Conservation (phyloP, 2,113 vertebrate species). For the Ondatra zibethicus region DNA sequence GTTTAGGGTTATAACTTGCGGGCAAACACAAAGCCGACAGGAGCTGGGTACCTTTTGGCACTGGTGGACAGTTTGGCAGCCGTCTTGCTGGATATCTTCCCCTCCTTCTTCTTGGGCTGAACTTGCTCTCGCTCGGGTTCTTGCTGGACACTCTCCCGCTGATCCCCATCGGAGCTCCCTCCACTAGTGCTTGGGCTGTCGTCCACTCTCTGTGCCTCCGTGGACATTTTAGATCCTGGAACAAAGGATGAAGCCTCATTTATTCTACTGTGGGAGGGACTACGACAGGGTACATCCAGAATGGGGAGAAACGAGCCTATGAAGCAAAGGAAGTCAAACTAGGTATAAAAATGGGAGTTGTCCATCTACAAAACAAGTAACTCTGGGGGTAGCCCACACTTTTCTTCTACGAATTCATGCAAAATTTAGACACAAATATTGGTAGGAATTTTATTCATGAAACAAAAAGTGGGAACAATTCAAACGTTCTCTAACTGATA, state of each 20-base stretch:
- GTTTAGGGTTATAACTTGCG: neutral
- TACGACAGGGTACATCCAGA: neutral
- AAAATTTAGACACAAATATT: slow-evolving; percentile 25
- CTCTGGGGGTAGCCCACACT: slow-evolving; percentile 4
- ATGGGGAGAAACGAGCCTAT: neutral
- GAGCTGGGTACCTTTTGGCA: slow-evolving; percentile 94
- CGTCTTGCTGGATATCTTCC: slow-evolving; percentile 99
- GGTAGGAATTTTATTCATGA: slow-evolving; percentile 27
- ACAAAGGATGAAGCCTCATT: slow-evolving; percentile 65
- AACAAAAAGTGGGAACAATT: neutral
- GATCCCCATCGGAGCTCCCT: slow-evolving; percentile 98
- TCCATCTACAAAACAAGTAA: slow-evolving; percentile 34
- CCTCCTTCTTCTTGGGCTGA: slow-evolving; percentile 99
- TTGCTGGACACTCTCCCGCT: slow-evolving; percentile 93
- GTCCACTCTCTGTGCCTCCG: slow-evolving; percentile 97
- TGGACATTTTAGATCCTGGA: slow-evolving; percentile 95
- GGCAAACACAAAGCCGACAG: neutral
- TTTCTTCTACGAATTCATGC: neutral
- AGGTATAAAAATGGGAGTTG: neutral
- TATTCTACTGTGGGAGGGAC: neutral
- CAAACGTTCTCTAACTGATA: neutral
- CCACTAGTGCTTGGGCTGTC: slow-evolving; percentile 99
- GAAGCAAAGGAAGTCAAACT: neutral
- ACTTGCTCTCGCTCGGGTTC: slow-evolving; percentile 97
- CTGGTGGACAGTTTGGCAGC: slow-evolving; percentile 99